These are phyloP conservation scores for Sebastolobus altivelis DNA, from an alignment of 2,797 vertebrate genomes.

Conservation along the genomic window DNA sequence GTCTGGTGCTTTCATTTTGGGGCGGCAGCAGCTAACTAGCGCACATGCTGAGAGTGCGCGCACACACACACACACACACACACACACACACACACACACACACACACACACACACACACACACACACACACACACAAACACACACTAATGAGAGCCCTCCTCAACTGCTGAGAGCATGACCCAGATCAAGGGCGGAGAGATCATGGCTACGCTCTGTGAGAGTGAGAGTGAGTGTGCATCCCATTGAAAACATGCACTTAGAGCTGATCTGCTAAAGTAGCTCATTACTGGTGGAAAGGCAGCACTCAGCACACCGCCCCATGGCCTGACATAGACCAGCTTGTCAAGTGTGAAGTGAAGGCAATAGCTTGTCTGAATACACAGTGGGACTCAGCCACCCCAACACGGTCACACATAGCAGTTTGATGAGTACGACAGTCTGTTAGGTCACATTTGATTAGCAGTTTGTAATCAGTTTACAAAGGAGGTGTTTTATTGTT, in stretches of 20 bases:
- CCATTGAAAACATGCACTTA: constrained; percentile 62
- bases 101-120: constrained; percentile 20
- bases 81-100: constrained; percentile 11
- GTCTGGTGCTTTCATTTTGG: constrained; percentile 46
- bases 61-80: constrained; percentile 29
- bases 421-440: constrained; percentile 16
- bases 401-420: constrained; percentile 2
- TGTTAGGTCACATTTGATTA: constrained; percentile 3
- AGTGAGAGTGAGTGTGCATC: constrained; percentile 14
- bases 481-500: constrained; percentile 30
- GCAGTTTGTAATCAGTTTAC: constrained; percentile 32
- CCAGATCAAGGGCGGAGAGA: constrained; percentile 64
- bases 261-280: constrained; percentile 56
- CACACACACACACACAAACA: constrained; percentile 13
- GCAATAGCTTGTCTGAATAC: constrained; percentile 39
- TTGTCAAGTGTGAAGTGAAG: constrained; percentile 54
- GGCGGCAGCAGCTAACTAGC: constrained; percentile 36
- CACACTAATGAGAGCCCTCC: constrained; percentile 53
- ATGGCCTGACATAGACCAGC: constrained; percentile 41
- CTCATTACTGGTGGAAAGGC: constrained; percentile 71
- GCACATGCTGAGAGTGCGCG: constrained; percentile 21
- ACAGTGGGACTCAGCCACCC: constrained; percentile 32
- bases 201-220: constrained; percentile 37
- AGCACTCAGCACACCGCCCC: constrained; percentile 42
- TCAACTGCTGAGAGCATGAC: constrained; percentile 63